Evolutionary conservation across 2,113 vertebrate species (phyloP), one percentile per base, ranked within the genome.

Genomic region (Seriola quinqueradiata): DNA sequence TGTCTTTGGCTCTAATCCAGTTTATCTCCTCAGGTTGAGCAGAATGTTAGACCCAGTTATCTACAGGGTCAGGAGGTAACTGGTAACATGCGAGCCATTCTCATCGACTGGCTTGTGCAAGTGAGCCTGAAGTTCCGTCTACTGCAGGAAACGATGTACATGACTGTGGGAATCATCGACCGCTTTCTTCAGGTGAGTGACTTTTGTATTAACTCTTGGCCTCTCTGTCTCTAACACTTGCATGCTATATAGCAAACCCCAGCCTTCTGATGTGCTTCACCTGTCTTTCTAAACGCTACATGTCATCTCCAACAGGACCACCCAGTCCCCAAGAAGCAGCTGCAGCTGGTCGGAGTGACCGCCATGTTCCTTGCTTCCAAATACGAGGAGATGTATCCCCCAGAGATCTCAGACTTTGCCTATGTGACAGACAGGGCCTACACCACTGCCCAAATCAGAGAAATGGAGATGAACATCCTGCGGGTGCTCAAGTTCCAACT

Each of bases 81-180:
- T 3, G 96, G 95, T 4, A 96, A 95, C 69, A 97, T 97, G 97
- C 89, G 94, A 38, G 96, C 97, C 21, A 93, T 96, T 40, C 93
- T 98, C 4, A 85, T 97, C n/a, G 96, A 98, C 92, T 98, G 97
- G 97, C 94, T 99, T 0, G 95, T 97, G 1, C 96, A 97, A 84
- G 95, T 97, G 54, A 96, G 95, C 17, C 67, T 96, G 0, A 96
- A 97, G 70, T 97, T 97, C 59, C 90, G 70, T 0, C 92, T 98
- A 23, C 92, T 96, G 6, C 95, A 97, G 79, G 97, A 98, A 75
- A 99, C 97, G 0, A 95, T 98, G 95, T 98, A 97, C 79, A 95
- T 97, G 96, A 94, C 97, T 0, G 95, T 96, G 17, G 94, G 94
- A 16, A 94, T 98, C 68, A 96, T 96, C 1, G 95, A 98, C 70